Percentiles rank a stretch among this genome's conserved stretches.
Evolutionary conservation across 1,140 invertebrate species (phyloP).

Genomic region (Dufourea novaeangliae): DNA sequence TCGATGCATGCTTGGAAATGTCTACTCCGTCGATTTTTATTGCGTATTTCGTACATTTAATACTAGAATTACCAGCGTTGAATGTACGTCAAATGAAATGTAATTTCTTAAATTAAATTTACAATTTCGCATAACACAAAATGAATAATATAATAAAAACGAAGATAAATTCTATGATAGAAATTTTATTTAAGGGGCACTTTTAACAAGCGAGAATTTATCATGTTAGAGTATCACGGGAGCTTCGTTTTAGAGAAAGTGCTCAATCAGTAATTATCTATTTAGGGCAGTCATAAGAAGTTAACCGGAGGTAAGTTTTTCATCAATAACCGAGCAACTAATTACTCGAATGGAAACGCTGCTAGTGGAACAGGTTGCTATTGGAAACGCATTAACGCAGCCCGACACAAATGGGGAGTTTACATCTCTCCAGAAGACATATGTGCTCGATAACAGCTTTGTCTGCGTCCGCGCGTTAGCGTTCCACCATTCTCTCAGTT

Average conservation of each 20-base stretch:
- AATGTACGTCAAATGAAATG: no score
- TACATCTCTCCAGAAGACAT: constrained; percentile 37
- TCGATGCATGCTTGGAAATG: not conserved
- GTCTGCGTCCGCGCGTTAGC: not conserved
- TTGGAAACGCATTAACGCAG: constrained; percentile 47
- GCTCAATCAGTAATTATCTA: not conserved
- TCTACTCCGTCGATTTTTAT: not conserved
- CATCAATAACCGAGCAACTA: not conserved
- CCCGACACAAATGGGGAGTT: constrained; percentile 30
- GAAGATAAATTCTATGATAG: no score
- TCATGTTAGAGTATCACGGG: no score
- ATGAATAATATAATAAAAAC: no score
- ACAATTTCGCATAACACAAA: no score
- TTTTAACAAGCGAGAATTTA: no score
- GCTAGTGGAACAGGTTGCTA: constrained; percentile 29
- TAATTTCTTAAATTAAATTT: no score
- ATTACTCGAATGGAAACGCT: constrained; percentile 19
- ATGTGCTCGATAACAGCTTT: constrained; percentile 39
- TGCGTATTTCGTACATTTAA: no score
- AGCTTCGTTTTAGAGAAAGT: no score
- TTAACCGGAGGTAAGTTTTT: not conserved
- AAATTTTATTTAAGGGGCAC: no score
- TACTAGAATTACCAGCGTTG: no score
- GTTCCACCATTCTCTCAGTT: not conserved
- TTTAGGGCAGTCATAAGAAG: not conserved